A percentile compares a stretch with the other conserved stretches of the same genome.
phyloP scores from a whole-genome alignment of 1,140 invertebrate species.

The Coenobita brevimanus region DNA sequence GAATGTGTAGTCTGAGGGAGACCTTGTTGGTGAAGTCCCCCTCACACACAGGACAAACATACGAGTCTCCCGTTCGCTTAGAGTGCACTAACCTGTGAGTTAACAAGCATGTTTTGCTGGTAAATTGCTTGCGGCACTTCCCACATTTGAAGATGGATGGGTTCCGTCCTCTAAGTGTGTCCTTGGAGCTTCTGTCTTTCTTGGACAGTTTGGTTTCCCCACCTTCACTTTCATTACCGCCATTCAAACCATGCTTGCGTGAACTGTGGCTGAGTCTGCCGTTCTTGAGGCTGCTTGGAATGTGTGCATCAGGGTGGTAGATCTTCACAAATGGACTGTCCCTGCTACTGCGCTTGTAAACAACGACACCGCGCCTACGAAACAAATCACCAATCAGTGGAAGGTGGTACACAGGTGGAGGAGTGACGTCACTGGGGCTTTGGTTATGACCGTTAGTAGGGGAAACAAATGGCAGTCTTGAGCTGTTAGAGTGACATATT shows the following conservation, averaged over 20 bases:
- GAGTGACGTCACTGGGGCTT: neutral
- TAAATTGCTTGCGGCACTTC: slow-evolving; percentile 20
- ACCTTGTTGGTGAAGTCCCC: neutral
- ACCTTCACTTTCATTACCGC: neutral
- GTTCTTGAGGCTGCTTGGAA: neutral
- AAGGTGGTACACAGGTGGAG: neutral
- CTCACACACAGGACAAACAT: slow-evolving; percentile 14
- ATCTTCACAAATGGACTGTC: slow-evolving; percentile 18
- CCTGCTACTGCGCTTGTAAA: slow-evolving; percentile 9
- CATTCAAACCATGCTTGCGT: neutral
- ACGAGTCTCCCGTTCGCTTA: neutral
- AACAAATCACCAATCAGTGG: slow-evolving; percentile 18
- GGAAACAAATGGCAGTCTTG: too few relatives aligned
- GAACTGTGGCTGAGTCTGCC: neutral
- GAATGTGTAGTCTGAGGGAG: slow-evolving; percentile 14
- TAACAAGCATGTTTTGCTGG: neutral
- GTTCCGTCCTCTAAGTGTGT: neutral
- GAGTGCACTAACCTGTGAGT: neutral
- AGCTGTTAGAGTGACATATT: too few relatives aligned
- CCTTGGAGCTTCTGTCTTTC: neutral
- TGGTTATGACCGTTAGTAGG: neutral
- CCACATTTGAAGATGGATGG: neutral
- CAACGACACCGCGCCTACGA: slow-evolving; percentile 12
- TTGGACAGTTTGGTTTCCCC: neutral
- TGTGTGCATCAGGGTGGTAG: neutral